These are phyloP conservation scores for Atlantisia rogersi DNA, from an alignment of 2,113 vertebrate species.

Conservation along the genomic window DNA sequence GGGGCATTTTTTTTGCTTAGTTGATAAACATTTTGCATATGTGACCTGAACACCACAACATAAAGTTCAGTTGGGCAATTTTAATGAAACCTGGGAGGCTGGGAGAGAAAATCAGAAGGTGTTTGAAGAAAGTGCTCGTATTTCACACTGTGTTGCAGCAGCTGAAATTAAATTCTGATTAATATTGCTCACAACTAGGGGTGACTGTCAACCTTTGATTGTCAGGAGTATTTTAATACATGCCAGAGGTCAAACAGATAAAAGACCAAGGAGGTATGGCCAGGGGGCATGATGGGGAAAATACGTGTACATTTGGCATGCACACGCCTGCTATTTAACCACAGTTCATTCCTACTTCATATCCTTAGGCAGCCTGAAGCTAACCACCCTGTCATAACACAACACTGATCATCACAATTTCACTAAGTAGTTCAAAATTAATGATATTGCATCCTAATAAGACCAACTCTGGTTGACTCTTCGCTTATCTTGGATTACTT, in stretches of 20 bases:
- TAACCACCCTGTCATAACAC: conserved; percentile 51
- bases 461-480: conserved; percentile 33
- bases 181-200: background rate
- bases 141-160: background rate
- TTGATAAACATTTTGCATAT: background rate
- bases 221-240: background rate
- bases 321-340: background rate
- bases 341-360: background rate
- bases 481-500: conserved; percentile 20
- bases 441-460: conserved; percentile 42
- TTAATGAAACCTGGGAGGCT: background rate
- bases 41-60: background rate
- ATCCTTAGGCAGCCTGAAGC: conserved; percentile 12
- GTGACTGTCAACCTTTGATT: background rate
- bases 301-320: background rate
- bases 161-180: conserved; percentile 31
- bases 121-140: background rate
- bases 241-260: background rate
- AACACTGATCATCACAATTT: conserved; percentile 41
- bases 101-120: background rate
- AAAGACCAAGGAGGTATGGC: background rate
- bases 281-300: background rate
- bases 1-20: background rate
- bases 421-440: conserved; percentile 67
- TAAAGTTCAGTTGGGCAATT: background rate